Evolutionary conservation across 2,797 vertebrate species (phyloP).

Genomic region (Oceanodroma leucorhoa): DNA sequence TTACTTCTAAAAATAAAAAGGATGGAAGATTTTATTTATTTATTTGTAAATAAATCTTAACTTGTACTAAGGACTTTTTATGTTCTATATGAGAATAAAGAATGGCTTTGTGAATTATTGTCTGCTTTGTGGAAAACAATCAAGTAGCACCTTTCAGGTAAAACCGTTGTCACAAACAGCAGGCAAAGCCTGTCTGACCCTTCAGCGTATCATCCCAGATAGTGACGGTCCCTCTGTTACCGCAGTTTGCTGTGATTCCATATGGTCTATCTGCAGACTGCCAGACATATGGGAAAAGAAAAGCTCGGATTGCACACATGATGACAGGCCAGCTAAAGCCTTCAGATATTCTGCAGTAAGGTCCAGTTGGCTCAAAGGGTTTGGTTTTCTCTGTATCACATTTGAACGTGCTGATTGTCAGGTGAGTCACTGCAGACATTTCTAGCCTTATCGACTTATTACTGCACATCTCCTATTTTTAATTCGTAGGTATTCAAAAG

Average conservation of each 20-base stretch:
- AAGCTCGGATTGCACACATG: conserved; percentile 28
- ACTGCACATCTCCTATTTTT: background rate
- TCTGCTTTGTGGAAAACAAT: background rate
- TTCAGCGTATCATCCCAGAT: conserved; percentile 49
- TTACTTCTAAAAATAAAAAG: background rate
- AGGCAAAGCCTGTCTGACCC: conserved; percentile 57
- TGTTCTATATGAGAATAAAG: background rate
- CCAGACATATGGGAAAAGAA: conserved; percentile 55
- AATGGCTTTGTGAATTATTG: conserved; percentile 37
- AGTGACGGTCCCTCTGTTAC: conserved; percentile 62
- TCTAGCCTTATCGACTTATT: background rate
- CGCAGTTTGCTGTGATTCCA: conserved; percentile 61
- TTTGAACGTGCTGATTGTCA: background rate
- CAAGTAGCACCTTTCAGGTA: conserved; percentile 44
- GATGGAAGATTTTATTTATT: background rate
- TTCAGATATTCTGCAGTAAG: conserved; percentile 36
- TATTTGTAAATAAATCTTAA: conserved; percentile 67
- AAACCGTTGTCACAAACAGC: conserved; percentile 34
- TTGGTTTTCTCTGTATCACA: background rate
- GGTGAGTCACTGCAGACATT: background rate
- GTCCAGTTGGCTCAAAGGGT: conserved; percentile 49
- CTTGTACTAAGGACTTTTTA: conserved; percentile 55
- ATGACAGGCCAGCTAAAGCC: conserved; percentile 32
- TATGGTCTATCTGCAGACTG: conserved; percentile 79
- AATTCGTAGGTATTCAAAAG: background rate